Conservation (phyloP, 2,113 vertebrate species). For the Protobothrops mucrosquamatus region DNA sequence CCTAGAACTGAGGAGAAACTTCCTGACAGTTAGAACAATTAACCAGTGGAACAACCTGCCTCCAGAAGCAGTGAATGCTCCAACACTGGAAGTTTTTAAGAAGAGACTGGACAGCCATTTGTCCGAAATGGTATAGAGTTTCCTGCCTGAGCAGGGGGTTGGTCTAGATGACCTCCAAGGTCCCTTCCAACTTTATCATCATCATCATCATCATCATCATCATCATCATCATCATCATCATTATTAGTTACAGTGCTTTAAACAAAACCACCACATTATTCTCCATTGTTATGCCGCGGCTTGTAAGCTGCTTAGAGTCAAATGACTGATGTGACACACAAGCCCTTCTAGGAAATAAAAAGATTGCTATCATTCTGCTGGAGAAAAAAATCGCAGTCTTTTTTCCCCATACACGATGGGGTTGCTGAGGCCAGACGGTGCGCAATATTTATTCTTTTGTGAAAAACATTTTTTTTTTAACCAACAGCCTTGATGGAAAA, state of each 20-base stretch:
- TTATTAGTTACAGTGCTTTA: background rate
- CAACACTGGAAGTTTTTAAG: no score
- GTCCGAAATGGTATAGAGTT: no score
- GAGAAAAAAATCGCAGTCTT: background rate
- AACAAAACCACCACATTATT: background rate
- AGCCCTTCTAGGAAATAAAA: background rate
- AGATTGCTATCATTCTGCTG: background rate
- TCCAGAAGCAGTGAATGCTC: no score
- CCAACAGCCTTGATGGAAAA: background rate
- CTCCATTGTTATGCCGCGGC: background rate
- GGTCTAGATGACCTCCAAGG: no score
- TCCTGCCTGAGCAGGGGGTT: no score
- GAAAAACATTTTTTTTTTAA: background rate
- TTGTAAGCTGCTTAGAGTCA: background rate
- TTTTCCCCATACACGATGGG: background rate
- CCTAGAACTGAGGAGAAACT: no score
- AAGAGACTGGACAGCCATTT: no score
- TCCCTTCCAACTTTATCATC: no score
- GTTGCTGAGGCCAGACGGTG: background rate
- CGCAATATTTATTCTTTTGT: background rate
- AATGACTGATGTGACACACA: background rate
- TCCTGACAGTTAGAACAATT: no score
- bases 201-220: no score
- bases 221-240: no score
- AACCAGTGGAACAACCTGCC: no score